A percentile compares a stretch with the other conserved stretches of the same genome.
Conservation (phyloP, 1,140 invertebrate genomes). For the Galleria mellonella region DNA sequence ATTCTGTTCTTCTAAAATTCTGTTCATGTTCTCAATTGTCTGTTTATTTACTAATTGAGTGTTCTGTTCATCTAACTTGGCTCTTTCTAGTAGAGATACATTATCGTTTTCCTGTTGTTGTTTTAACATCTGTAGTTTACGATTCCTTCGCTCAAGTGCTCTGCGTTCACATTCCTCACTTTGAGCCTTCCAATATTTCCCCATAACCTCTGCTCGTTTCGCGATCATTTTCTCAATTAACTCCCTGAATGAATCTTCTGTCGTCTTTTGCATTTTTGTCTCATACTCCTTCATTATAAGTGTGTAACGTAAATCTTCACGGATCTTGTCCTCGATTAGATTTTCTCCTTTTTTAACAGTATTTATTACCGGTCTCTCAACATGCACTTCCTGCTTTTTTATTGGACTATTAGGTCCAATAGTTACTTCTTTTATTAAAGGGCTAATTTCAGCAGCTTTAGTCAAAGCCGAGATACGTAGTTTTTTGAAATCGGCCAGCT, state of each 20-base stretch:
- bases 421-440: constrained; percentile 58
- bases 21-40: constrained; percentile 64
- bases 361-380: constrained; percentile 9
- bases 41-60: constrained; percentile 48
- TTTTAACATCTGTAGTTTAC: constrained; percentile 59
- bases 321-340: constrained; percentile 48
- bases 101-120: constrained; percentile 60
- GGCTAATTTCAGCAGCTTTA: constrained; percentile 69
- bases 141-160: constrained; percentile 37
- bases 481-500: constrained; percentile 45
- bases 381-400: constrained; percentile 27
- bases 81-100: constrained; percentile 46
- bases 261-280: constrained; percentile 39
- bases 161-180: constrained; percentile 53
- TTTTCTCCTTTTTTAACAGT: constrained; percentile 18
- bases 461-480: constrained; percentile 62
- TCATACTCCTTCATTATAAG: constrained; percentile 59
- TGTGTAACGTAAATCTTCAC: constrained; percentile 47
- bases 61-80: constrained; percentile 51
- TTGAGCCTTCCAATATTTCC: constrained; percentile 51
- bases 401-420: constrained; percentile 60
- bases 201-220: constrained; percentile 46
- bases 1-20: constrained; percentile 64
- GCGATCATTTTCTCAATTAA: constrained; percentile 53
- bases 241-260: constrained; percentile 42